Conservation (phyloP, 1,140 invertebrate genomes). For the Ceratina calcarata region DNA sequence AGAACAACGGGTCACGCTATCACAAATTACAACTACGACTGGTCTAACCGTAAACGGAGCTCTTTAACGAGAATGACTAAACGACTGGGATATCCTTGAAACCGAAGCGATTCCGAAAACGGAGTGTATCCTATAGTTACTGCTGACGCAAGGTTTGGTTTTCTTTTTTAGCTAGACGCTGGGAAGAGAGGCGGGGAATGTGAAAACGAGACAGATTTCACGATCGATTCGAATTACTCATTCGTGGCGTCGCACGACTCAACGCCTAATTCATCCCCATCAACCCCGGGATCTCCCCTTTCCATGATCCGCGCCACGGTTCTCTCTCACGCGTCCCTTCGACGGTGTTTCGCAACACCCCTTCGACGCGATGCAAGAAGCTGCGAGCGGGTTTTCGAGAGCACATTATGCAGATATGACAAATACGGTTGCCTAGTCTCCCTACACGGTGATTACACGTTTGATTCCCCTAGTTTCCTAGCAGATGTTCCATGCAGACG, state of each 20-base stretch:
- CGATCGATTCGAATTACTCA: constrained; percentile 57
- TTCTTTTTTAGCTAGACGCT: constrained; percentile 12
- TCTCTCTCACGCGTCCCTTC: background rate
- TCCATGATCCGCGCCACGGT: background rate
- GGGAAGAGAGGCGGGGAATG: background rate
- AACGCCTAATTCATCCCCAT: constrained; percentile 53
- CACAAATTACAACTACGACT: background rate
- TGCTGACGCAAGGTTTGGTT: constrained; percentile 36
- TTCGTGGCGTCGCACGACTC: constrained; percentile 44
- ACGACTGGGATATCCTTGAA: background rate
- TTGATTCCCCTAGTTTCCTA: constrained; percentile 27
- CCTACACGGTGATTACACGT: constrained; percentile 10
- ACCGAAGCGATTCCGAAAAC: background rate
- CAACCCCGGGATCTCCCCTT: background rate
- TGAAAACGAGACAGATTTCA: constrained; percentile 48
- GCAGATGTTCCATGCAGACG: constrained; percentile 13
- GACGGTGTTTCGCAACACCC: background rate
- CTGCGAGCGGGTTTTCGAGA: constrained; percentile 16
- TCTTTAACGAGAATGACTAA: background rate
- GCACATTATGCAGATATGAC: constrained; percentile 25
- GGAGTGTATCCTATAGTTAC: constrained; percentile 15
- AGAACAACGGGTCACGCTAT: background rate
- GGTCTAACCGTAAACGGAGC: background rate
- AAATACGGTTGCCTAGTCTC: constrained; percentile 15
- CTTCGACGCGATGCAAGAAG: constrained; percentile 11